phyloP scores from a whole-genome alignment of 2,888 invertebrate genomes.

The Vannuccia rotundouncinata region DNA sequence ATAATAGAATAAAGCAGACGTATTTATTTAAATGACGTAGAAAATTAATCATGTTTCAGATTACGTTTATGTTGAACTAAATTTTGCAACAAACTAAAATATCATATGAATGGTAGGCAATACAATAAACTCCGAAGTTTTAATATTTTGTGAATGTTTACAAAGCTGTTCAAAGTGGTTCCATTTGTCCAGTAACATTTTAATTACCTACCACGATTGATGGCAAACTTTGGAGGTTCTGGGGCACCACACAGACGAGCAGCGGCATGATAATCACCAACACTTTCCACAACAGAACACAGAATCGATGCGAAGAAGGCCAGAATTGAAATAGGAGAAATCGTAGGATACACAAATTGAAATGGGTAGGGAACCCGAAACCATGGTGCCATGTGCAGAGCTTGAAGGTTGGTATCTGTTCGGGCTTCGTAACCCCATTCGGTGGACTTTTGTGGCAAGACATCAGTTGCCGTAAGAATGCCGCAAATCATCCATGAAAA shows the following conservation, averaged over 20 bases:
- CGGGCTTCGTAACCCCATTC: slow-evolving; percentile 51
- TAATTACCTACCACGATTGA: slow-evolving; percentile 70
- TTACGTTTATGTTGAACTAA: too few relatives aligned
- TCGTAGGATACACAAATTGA: slow-evolving; percentile 53
- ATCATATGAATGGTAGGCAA: too few relatives aligned
- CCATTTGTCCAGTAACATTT: too few relatives aligned
- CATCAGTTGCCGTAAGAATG: slow-evolving; percentile 50
- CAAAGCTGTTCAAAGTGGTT: too few relatives aligned
- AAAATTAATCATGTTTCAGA: too few relatives aligned
- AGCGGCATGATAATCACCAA: slow-evolving; percentile 84
- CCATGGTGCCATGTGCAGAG: slow-evolving; percentile 50
- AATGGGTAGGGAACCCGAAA: slow-evolving; percentile 62
- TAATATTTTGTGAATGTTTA: too few relatives aligned
- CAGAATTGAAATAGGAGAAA: slow-evolving; percentile 47
- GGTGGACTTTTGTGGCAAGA: slow-evolving; percentile 56
- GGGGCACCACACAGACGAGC: slow-evolving; percentile 67
- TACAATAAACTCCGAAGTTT: too few relatives aligned
- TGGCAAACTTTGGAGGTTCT: slow-evolving; percentile 75
- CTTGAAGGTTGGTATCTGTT: slow-evolving; percentile 48
- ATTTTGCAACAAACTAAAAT: too few relatives aligned
- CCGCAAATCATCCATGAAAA: slow-evolving; percentile 50
- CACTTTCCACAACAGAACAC: slow-evolving; percentile 55
- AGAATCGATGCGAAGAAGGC: slow-evolving; percentile 51
- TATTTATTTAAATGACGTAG: too few relatives aligned
- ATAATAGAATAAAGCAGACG: too few relatives aligned